Evolutionary conservation across 1,140 invertebrate genomes (phyloP), one percentile per base, ranked within the genome.

Genomic region (Planococcus citri): DNA sequence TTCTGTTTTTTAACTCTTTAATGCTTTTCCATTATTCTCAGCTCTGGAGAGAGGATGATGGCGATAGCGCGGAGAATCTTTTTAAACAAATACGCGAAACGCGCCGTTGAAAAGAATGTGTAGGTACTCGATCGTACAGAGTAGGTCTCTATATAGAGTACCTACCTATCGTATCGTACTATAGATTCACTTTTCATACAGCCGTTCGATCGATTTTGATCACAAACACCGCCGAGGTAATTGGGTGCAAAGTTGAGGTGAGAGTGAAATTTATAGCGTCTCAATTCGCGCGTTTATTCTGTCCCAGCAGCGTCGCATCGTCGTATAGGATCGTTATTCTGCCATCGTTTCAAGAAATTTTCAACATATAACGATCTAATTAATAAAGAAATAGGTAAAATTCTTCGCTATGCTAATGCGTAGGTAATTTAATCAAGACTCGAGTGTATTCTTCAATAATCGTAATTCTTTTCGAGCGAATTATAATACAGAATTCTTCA

Each of bases 11-110:
- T n/a, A 51, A 51, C 41, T 51, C n/a, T 33, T 51, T 51, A 51
- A 51, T 51, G 41, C n/a, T 51, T 51, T 51, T 51, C 41, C 41
- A 51, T 51, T 51, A 51, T 51, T 51, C 41, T 51, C 41, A n/a
- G n/a, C n/a, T n/a, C n/a, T n/a, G n/a, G n/a, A n/a, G n/a, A n/a
- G n/a, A n/a, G n/a, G n/a, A n/a, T n/a, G n/a, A n/a, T n/a, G n/a
- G 29, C 29, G 41, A 51, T 51, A n/a, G n/a, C n/a, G n/a, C 41
- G 41, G 41, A 9, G 17, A 51, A 9, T 51, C 41, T 51, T 51
- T 51, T 51, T 51, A 51, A 51, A 51, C 41, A 51, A 51, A 51
- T 51, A 51, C 41, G 41, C 41, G 17, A 51, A 51, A 51, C 41
- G 6, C 6, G 6, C 6, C 17, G 10, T 3, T 9, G n/a, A 51